These are phyloP conservation scores for Phodopus roborovskii DNA, from an alignment of 2,113 vertebrate genomes.

Conservation along the genomic window DNA sequence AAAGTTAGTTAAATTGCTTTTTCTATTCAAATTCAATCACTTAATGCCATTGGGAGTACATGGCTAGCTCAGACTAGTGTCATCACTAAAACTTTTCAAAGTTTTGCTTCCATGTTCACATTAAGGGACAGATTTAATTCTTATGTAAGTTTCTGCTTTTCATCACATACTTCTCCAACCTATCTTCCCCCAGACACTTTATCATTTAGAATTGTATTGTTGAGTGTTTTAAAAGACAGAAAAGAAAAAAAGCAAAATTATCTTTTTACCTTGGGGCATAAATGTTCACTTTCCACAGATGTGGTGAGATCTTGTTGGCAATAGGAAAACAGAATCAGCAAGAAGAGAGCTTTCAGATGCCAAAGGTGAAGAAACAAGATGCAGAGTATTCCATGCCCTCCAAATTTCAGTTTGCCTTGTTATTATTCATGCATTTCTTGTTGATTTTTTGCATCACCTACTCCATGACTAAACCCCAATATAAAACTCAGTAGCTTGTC, in stretches of 20 bases:
- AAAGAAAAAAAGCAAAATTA: conserved; percentile 43
- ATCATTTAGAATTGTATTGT: conserved; percentile 59
- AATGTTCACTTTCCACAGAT: conserved; percentile 46
- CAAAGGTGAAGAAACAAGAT: conserved; percentile 59
- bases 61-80: background rate
- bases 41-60: background rate
- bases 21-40: conserved; percentile 8
- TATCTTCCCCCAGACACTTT: conserved; percentile 53
- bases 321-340: conserved; percentile 66
- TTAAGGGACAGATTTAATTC: conserved; percentile 42
- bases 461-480: background rate
- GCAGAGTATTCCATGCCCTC: background rate
- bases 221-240: conserved; percentile 35
- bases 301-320: conserved; percentile 69
- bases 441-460: background rate
- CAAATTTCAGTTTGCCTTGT: background rate
- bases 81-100: conserved; percentile 44
- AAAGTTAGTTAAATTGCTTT: background rate
- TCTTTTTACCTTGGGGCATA: conserved; percentile 46
- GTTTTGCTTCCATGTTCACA: background rate
- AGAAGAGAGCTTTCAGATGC: conserved; percentile 61
- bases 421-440: background rate
- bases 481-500: background rate
- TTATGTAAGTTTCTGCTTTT: conserved; percentile 68
- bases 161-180: conserved; percentile 51